Percentiles rank a stretch among this genome's conserved stretches.
Conservation (phyloP, 2,797 vertebrate species). For the Sciaenops ocellatus region DNA sequence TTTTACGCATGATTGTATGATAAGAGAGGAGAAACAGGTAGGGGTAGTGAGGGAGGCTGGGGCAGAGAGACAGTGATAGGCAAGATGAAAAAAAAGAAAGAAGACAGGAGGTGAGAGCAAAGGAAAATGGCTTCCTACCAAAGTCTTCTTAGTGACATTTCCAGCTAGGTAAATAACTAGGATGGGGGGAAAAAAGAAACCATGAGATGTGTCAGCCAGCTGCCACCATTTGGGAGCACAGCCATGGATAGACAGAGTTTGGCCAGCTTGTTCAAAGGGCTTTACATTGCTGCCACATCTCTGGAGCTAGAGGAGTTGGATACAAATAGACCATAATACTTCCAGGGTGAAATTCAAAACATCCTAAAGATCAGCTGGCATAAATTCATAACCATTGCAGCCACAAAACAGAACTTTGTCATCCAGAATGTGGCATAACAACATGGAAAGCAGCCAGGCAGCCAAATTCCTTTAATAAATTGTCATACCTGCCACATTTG, state of each 20-base stretch:
- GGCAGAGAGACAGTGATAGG: constrained; percentile 24
- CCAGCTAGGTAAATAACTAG: constrained; percentile 69
- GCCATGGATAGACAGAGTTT: constrained; percentile 54
- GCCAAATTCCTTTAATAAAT: constrained; percentile 16
- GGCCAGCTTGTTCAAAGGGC: constrained; percentile 57
- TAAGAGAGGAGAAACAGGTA: constrained; percentile 48
- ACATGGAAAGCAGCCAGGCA: constrained; percentile 1
- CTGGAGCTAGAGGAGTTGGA: constrained; percentile 44
- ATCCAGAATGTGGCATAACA: constrained; percentile 13
- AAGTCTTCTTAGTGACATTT: constrained; percentile 68
- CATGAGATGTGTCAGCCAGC: constrained; percentile 53
- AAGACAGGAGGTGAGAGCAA: constrained; percentile 33
- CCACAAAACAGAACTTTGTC: constrained; percentile 28
- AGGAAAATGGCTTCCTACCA: constrained; percentile 45
- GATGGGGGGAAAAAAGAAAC: constrained; percentile 48
- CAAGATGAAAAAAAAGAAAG: constrained; percentile 8
- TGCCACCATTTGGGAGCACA: constrained; percentile 50
- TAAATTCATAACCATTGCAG: constrained; percentile 25
- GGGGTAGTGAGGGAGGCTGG: constrained; percentile 1
- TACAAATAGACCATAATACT: constrained; percentile 53
- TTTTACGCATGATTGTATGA: constrained; percentile 63
- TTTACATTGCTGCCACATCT: constrained; percentile 57
- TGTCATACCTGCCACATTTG: constrained; percentile 24
- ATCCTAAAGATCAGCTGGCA: constrained; percentile 50
- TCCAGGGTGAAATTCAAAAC: constrained; percentile 44